Evolutionary conservation across 2,888 invertebrate genomes (phyloP).

Genomic region (Eledone cirrhosa): DNA sequence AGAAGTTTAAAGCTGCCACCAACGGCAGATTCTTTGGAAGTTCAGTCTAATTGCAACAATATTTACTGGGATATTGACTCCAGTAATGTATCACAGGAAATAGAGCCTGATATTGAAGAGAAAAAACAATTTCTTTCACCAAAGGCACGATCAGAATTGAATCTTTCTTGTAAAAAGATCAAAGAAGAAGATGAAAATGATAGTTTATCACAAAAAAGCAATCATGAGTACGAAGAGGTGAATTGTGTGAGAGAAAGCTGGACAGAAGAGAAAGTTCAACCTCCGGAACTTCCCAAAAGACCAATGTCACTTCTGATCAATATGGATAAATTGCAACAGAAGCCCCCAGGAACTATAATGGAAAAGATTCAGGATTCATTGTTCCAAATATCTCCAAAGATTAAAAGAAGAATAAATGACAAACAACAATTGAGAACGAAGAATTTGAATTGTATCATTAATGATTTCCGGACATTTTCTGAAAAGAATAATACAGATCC

Average conservation of each 20-base stretch:
- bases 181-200: neutral
- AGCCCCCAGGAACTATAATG: neutral
- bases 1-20: no score
- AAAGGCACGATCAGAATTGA: no score
- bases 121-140: neutral
- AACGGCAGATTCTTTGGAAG: neutral
- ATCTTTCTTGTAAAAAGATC: neutral
- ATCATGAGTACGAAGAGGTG: neutral
- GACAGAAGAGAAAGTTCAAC: neutral
- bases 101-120: neutral
- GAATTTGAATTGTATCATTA: neutral
- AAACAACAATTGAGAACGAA: neutral
- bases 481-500: neutral
- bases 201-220: neutral
- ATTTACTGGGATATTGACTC: conserved; percentile 26
- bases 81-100: neutral
- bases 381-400: neutral
- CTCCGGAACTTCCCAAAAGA: conserved; percentile 16
- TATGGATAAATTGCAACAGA: neutral
- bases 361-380: neutral
- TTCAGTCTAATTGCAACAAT: neutral
- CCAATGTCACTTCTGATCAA: neutral
- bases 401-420: neutral
- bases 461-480: neutral
- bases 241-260: neutral